Conservation (phyloP, 1,140 invertebrate genomes). For the Chironomus striatipennis region DNA sequence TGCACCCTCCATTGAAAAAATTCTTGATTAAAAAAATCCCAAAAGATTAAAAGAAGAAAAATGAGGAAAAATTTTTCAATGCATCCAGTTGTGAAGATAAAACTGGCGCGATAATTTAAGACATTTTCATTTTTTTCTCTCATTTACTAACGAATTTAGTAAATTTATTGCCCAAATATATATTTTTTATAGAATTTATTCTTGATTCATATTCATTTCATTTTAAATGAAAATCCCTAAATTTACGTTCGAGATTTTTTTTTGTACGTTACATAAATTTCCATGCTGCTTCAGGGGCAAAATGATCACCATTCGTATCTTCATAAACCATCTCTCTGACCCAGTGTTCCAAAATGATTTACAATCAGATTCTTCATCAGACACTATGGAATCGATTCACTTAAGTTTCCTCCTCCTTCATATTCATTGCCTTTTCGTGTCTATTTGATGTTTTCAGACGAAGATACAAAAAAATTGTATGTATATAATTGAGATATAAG, state of each 20-base stretch:
- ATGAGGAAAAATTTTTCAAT: background rate
- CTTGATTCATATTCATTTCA: background rate
- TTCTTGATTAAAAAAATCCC: too few relatives aligned
- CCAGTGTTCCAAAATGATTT: background rate
- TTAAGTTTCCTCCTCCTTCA: background rate
- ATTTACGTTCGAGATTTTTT: too few relatives aligned
- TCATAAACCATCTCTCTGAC: background rate
- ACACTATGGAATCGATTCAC: background rate
- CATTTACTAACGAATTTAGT: background rate
- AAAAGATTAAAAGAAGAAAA: too few relatives aligned
- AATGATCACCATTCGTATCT: background rate
- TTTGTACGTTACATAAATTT: background rate
- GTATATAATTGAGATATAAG: slow-evolving; percentile 11
- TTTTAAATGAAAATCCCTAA: too few relatives aligned
- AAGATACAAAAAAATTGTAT: background rate
- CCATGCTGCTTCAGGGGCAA: background rate
- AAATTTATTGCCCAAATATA: slow-evolving; percentile 1
- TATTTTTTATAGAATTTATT: background rate
- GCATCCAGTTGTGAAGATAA: background rate
- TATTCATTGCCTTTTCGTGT: slow-evolving; percentile 7
- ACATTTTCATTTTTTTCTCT: too few relatives aligned
- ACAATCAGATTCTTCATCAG: background rate
- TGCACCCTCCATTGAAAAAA: too few relatives aligned
- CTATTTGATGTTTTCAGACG: background rate
- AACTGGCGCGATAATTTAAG: background rate